A percentile compares a stretch with the other conserved stretches of the same genome.
Conservation (phyloP, 2,113 vertebrate genomes). For the Anhinga anhinga region DNA sequence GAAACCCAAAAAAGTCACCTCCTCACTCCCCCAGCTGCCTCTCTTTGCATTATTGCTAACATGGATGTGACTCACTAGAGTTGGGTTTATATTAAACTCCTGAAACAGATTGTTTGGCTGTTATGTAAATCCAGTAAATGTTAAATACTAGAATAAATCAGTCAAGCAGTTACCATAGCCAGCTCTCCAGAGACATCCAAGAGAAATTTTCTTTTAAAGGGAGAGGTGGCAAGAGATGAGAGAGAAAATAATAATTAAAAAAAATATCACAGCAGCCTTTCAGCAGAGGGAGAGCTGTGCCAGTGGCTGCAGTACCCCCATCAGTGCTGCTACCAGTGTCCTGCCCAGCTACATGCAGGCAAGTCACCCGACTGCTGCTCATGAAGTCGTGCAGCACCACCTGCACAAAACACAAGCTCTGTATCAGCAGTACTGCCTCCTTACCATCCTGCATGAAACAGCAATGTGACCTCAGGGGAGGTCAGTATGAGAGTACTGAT, state of each 20-base stretch:
- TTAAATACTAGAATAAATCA: slow-evolving; percentile 59
- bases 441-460: neutral
- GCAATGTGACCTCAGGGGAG: rapidly evolving
- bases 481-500: neutral
- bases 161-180: slow-evolving; percentile 20
- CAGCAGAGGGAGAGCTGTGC: neutral
- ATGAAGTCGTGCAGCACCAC: neutral
- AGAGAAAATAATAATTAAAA: neutral
- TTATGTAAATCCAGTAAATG: slow-evolving; percentile 64
- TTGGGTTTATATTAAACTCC: slow-evolving; percentile 60
- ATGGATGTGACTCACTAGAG: slow-evolving; percentile 51
- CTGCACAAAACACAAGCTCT: neutral
- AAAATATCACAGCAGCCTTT: neutral
- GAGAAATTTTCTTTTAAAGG: neutral
- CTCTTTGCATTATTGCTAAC: slow-evolving; percentile 12
- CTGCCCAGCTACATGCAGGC: neutral
- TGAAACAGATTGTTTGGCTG: slow-evolving; percentile 66
- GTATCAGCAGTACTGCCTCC: neutral
- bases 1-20: slow-evolving; percentile 43
- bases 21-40: slow-evolving; percentile 43
- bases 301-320: neutral
- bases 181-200: neutral
- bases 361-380: neutral
- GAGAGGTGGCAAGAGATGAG: neutral
- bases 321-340: neutral